A percentile compares a stretch with the other conserved stretches of the same genome.
These are phyloP conservation scores for Scaptomyza parva DNA, from an alignment of 2,888 invertebrate species.

Conservation along the genomic window DNA sequence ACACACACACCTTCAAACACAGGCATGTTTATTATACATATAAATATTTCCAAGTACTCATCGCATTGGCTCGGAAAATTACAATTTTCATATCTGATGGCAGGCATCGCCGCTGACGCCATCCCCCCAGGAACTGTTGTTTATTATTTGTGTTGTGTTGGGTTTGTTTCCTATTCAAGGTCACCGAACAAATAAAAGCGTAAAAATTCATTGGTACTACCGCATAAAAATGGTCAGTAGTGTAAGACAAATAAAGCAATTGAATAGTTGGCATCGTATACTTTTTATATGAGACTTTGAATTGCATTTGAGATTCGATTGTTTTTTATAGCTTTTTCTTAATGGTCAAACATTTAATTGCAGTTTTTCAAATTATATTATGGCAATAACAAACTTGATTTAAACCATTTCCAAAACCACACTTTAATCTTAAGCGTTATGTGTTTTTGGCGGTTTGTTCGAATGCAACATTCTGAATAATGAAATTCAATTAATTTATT, in stretches of 20 bases:
- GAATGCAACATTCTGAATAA: constrained; percentile 33
- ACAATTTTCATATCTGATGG: constrained; percentile 68
- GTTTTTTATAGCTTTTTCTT: neutral
- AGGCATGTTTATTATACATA: constrained; percentile 2
- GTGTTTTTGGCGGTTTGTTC: constrained; percentile 1
- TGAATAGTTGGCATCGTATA: constrained; percentile 12
- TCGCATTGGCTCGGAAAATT: constrained; percentile 64
- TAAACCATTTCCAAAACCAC: constrained; percentile 10
- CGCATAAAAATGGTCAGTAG: constrained; percentile 8
- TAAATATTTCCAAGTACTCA: constrained; percentile 26
- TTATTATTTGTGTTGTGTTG: constrained; percentile 39
- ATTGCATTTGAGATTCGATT: neutral
- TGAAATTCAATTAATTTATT: constrained; percentile 53
- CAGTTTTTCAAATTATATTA: neutral
- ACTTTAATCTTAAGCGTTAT: constrained; percentile 17
- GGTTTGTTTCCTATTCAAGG: constrained; percentile 50
- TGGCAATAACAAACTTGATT: neutral
- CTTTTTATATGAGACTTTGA: neutral
- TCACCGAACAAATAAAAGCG: constrained; percentile 23
- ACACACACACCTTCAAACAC: constrained; percentile 7
- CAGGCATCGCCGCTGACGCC: constrained; percentile 16
- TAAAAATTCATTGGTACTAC: constrained; percentile 27
- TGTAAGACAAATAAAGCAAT: constrained; percentile 12
- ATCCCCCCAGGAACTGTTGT: constrained; percentile 23
- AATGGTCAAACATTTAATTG: neutral